These are phyloP conservation scores for Scylla paramamosain DNA, from an alignment of 1,140 invertebrate species.

Conservation along the genomic window DNA sequence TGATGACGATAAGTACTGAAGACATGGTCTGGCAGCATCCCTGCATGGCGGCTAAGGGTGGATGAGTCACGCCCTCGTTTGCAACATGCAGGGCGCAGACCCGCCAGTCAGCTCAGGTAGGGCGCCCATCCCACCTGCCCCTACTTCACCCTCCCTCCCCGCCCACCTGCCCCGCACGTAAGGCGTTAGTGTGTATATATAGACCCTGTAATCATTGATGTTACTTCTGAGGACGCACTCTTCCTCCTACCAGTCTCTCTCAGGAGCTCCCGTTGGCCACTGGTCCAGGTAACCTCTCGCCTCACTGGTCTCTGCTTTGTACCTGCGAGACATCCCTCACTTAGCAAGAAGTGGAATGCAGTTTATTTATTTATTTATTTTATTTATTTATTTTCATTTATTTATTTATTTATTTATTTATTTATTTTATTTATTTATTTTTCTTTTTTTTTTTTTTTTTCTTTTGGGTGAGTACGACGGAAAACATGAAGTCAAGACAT, in stretches of 20 bases:
- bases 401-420: too few species aligned
- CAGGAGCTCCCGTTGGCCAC: conserved; percentile 24
- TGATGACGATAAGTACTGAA: neutral
- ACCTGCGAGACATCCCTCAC: neutral
- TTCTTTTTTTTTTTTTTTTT: too few species aligned
- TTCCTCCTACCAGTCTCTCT: conserved; percentile 17
- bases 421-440: too few species aligned
- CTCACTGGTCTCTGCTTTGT: neutral
- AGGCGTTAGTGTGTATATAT: conserved; percentile 49
- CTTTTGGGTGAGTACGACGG: too few species aligned
- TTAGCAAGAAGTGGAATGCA: too few species aligned
- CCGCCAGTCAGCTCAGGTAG: neutral
- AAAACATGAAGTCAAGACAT: too few species aligned
- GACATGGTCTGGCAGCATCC: neutral
- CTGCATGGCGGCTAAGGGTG: neutral
- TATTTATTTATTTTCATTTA: too few species aligned
- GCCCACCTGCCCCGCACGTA: conserved; percentile 31
- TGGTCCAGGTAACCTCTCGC: conserved; percentile 46
- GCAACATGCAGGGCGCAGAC: neutral
- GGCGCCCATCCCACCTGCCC: neutral
- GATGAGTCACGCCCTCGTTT: neutral
- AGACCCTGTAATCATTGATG: conserved; percentile 4
- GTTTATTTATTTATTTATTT: too few species aligned
- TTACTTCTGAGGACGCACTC: conserved; percentile 28
- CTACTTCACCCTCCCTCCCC: neutral